Conservation (phyloP, 2,888 invertebrate genomes). For the Scaptomyza caliginosa region DNA sequence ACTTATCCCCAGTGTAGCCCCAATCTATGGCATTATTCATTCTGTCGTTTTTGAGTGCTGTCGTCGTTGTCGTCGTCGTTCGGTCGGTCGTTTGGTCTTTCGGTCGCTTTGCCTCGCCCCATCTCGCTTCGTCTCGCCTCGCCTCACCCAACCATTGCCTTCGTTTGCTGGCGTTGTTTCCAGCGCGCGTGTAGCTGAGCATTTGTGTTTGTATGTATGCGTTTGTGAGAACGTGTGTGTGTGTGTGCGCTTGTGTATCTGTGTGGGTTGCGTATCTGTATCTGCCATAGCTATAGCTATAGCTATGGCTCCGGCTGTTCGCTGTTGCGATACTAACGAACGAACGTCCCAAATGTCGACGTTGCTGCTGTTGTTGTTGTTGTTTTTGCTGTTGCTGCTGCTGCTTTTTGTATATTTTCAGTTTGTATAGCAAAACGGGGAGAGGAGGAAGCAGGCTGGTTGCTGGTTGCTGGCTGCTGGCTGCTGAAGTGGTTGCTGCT, state of each 20-base stretch:
- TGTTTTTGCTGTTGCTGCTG: conserved; percentile 47
- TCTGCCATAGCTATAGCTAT: conserved; percentile 56
- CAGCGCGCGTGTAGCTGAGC: conserved; percentile 74
- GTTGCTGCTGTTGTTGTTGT: conserved; percentile 50
- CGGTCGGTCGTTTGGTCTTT: conserved; percentile 19
- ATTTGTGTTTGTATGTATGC: conserved; percentile 36
- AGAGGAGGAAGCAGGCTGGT: conserved; percentile 47
- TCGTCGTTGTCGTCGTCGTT: conserved; percentile 28
- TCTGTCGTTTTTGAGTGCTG: conserved; percentile 61
- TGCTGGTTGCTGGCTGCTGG: conserved; percentile 36
- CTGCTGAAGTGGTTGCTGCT: conserved; percentile 44
- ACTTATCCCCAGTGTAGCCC: conserved; percentile 52
- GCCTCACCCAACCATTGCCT: conserved; percentile 32
- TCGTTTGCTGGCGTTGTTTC: conserved; percentile 58
- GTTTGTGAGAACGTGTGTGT: conserved; percentile 17
- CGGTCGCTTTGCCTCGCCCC: conserved; percentile 39
- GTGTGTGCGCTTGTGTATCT: conserved; percentile 17
- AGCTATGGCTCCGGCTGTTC: conserved; percentile 62
- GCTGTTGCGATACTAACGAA: conserved; percentile 72
- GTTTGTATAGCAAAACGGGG: conserved; percentile 35
- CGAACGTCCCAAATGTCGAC: conserved; percentile 77
- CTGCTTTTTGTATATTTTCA: conserved; percentile 60
- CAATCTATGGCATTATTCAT: conserved; percentile 61
- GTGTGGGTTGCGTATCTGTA: conserved; percentile 61
- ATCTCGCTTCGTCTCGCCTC: conserved; percentile 41